Percentiles rank a stretch among this genome's conserved stretches.
Evolutionary conservation across 2,888 invertebrate genomes (phyloP).

Genomic region (Nephrotoma appendiculata): DNA sequence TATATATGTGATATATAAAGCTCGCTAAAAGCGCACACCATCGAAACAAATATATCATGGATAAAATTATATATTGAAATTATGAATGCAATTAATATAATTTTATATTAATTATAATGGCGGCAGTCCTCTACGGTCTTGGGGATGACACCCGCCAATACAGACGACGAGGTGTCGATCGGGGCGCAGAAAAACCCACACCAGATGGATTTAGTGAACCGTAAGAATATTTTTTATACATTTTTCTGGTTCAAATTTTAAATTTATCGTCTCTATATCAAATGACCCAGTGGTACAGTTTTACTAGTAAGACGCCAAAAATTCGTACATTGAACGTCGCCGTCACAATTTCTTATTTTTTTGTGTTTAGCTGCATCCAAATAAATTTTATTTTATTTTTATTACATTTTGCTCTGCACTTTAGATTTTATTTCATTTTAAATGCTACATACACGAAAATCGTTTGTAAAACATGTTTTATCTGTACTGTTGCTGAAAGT

Average conservation of each 20-base stretch:
- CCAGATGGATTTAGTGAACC: slow-evolving; percentile 16
- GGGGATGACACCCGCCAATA: slow-evolving; percentile 53
- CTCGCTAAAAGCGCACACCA: background rate
- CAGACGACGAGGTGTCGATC: slow-evolving; percentile 26
- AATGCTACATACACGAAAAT: background rate
- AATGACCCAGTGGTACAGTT: background rate
- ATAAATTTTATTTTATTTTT: background rate
- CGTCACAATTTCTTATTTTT: background rate
- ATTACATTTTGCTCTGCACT: background rate
- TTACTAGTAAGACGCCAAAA: background rate
- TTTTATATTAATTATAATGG: slow-evolving; percentile 35
- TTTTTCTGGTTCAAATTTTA: too few species aligned
- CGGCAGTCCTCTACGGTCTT: slow-evolving; percentile 64
- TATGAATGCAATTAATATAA: background rate
- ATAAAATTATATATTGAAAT: background rate
- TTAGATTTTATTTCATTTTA: background rate
- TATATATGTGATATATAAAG: background rate
- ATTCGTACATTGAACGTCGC: background rate
- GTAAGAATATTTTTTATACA: too few species aligned
- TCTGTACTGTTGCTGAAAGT: background rate
- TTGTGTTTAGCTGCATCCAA: background rate
- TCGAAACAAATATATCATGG: background rate
- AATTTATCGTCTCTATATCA: background rate
- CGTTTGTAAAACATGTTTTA: background rate
- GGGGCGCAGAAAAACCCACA: slow-evolving; percentile 10